Percentiles rank a stretch among this genome's conserved stretches.
Evolutionary conservation across 1,140 invertebrate genomes (phyloP).

Genomic region (Wiebesia pumilae): DNA sequence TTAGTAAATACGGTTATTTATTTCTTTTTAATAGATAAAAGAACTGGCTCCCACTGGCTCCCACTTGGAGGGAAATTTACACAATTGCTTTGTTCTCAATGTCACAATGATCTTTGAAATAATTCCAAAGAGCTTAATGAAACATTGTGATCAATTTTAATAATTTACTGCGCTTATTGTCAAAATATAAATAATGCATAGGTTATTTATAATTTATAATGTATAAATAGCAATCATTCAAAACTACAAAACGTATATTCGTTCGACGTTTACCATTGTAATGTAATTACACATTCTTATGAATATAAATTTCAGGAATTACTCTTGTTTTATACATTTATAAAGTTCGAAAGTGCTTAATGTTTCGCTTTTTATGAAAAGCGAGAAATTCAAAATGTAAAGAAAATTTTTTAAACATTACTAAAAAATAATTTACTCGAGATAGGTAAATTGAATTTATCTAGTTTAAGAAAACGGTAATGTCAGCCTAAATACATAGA

Average conservation of each 20-base stretch:
- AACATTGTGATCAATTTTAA: background rate
- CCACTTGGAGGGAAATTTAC: background rate
- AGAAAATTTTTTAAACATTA: no score
- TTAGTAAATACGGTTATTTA: conserved; percentile 9
- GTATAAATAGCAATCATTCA: background rate
- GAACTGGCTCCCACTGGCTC: background rate
- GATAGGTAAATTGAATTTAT: no score
- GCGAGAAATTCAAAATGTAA: no score
- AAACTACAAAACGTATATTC: background rate
- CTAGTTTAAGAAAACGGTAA: no score
- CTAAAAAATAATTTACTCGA: no score
- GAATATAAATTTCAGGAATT: no score
- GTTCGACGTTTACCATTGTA: no score
- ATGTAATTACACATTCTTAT: no score
- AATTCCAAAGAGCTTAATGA: background rate
- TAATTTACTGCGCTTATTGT: background rate
- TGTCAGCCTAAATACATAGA: no score
- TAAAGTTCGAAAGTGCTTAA: no score
- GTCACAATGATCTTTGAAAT: background rate
- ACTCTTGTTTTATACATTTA: no score
- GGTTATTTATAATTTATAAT: background rate
- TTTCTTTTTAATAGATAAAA: background rate
- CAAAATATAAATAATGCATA: background rate
- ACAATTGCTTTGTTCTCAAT: background rate
- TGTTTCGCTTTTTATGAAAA: no score